Base-by-base conservation (phyloP, 2,888 invertebrate genomes). In the Acleris emargana region DNA sequence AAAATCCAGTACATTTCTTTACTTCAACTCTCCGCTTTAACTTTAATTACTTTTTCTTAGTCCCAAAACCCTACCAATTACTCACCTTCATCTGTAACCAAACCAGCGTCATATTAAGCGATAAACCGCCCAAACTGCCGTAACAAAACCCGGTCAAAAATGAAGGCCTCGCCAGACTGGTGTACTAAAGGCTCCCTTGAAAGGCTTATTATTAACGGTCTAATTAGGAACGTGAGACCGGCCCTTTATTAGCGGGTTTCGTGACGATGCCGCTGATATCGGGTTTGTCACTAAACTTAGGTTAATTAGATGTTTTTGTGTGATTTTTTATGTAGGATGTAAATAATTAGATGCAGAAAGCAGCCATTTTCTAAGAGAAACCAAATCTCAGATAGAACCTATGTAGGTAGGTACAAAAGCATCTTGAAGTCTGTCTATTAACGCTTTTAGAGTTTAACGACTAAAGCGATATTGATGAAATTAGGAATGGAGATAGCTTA, bases 151-250 rank as follows among this genome's bases (percentile, higher is more conserved):
- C 81, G 82, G 83, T 87, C 88, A 90, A 89, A 88, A 88, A 86
- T 86, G 78, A 76, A 82, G 78, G 76, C 76, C 70, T 73, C 73
- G 72, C 73, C 77, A 75, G 74, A 82, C 83, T 85, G 88, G 87
- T 86, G 88, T 84, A 86, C 83, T 81, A 84, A 88, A 91, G 87
- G 87, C 86, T 85, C 81, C 84, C 87, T 83, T 88, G 89, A 84
- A 89, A 86, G 88, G 83, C 84, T 91, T 88, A 91, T 89, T 91
- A 91, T 90, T 87, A 91, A 91, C 86, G 87, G 74, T 80, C 89
- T 92, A 91, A 91, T 92, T 91, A 92, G 91, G 79, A 91, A 91
- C 89, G 84, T 86, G 91, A 91, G 87, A 89, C 85, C 82, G 72
- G 73, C 80, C 84, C 85, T 90, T 91, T 91, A 89, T 90, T 89